These are phyloP conservation scores for Sebastes steindachneri DNA, from an alignment of 2,797 vertebrate species.

Conservation along the genomic window DNA sequence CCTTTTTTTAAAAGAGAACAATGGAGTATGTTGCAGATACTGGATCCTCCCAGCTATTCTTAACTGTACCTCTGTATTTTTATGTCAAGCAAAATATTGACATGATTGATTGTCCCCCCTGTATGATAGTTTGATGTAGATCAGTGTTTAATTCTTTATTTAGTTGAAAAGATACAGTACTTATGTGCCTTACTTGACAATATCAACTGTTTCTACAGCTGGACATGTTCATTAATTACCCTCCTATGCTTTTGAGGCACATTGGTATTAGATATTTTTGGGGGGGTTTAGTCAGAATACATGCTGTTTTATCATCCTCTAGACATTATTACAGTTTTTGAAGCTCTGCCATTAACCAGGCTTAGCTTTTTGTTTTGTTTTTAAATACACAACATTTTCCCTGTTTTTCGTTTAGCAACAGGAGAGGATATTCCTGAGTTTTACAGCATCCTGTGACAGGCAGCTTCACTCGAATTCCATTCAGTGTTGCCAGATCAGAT, in stretches of 20 bases:
- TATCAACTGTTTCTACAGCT: conserved; percentile 69
- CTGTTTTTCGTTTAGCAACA: conserved; percentile 24
- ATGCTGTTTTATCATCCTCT: conserved; percentile 26
- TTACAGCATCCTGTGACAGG: conserved; percentile 16
- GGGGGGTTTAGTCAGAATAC: conserved; percentile 7
- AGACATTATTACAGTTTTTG: conserved; percentile 30
- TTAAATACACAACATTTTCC: conserved; percentile 11
- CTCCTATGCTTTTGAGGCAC: conserved; percentile 55
- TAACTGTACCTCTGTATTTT: conserved; percentile 60
- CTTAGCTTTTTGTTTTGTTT: conserved; percentile 13
- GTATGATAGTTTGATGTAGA: conserved; percentile 67
- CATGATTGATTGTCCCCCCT: conserved; percentile 82
- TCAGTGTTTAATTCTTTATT: conserved; percentile 78
- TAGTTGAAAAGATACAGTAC: conserved; percentile 82
- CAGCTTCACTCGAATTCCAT: conserved; percentile 45
- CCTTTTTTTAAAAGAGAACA: conserved; percentile 57
- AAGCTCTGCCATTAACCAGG: conserved; percentile 38
- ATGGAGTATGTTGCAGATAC: conserved; percentile 67
- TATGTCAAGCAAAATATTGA: conserved; percentile 81
- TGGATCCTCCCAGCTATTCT: conserved; percentile 66
- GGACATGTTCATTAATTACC: conserved; percentile 41
- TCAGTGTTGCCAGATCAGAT: too few relatives aligned
- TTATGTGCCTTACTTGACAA: conserved; percentile 93
- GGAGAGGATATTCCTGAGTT: conserved; percentile 25
- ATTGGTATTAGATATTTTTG: conserved; percentile 33